Evolutionary conservation across 2,113 vertebrate genomes (phyloP).

Genomic region (Phyllostomus hastatus): DNA sequence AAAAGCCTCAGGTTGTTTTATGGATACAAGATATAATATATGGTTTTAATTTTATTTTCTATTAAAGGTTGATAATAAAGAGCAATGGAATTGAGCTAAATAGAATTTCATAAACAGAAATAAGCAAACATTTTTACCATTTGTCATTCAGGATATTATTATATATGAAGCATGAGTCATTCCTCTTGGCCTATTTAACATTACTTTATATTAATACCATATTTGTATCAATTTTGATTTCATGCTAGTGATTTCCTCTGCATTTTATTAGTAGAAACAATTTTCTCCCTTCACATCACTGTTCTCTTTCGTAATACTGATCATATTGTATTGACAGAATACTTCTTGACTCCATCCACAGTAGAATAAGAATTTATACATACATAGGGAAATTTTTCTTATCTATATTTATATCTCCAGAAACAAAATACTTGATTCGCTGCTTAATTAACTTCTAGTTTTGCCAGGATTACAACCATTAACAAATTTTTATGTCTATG

Average conservation of each 20-base stretch:
- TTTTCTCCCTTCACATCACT: not conserved
- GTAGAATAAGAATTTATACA: not conserved
- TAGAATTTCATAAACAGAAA: not conserved
- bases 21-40: not conserved
- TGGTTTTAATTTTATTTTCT: not conserved
- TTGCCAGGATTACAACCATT: not conserved
- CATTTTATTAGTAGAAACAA: not conserved
- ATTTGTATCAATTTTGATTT: not conserved
- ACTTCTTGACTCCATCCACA: not conserved
- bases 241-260: not conserved
- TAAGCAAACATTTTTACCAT: not conserved
- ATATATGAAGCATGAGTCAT: not conserved
- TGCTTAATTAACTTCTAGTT: not conserved
- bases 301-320: not conserved
- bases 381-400: not conserved
- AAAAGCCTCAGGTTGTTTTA: not conserved
- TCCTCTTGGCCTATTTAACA: not conserved
- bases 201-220: not conserved
- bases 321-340: not conserved
- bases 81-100: not conserved
- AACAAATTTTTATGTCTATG: not conserved
- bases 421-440: not conserved
- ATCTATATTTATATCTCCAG: not conserved
- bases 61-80: not conserved
- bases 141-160: not conserved